phyloP scores from a whole-genome alignment of 1,140 invertebrate genomes.

The Nixonia krombeini region DNA sequence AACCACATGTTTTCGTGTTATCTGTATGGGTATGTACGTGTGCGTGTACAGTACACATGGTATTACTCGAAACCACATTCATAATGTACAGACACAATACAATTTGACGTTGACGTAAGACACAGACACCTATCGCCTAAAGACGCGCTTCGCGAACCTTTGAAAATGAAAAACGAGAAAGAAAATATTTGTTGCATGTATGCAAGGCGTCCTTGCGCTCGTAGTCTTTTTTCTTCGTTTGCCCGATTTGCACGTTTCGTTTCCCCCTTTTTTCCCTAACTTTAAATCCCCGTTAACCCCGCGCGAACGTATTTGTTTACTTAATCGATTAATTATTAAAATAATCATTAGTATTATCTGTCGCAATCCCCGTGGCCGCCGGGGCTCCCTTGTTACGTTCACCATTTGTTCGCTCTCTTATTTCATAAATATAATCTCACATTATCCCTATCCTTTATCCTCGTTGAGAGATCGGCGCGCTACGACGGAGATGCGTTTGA shows the following conservation, averaged over 20 bases:
- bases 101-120: conserved; percentile 39
- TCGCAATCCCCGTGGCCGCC: conserved; percentile 60
- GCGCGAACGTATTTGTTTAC: conserved; percentile 53
- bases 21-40: conserved; percentile 33
- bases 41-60: conserved; percentile 43
- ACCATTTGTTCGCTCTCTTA: conserved; percentile 15
- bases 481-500: conserved; percentile 61
- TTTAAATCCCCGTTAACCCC: conserved; percentile 33
- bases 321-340: conserved; percentile 62
- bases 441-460: conserved; percentile 33
- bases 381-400: conserved; percentile 46
- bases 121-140: conserved; percentile 33
- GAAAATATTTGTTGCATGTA: conserved; percentile 28
- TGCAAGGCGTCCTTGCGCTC: conserved; percentile 9
- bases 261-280: conserved; percentile 21
- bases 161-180: conserved; percentile 22
- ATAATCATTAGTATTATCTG: conserved; percentile 68
- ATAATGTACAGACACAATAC: conserved; percentile 44
- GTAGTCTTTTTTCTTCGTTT: conserved; percentile 15
- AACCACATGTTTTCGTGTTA: conserved; percentile 25
- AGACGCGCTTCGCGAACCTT: conserved; percentile 22
- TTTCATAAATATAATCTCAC: conserved; percentile 25
- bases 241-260: conserved; percentile 25
- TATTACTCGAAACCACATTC: conserved; percentile 34
- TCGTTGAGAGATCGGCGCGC: conserved; percentile 52